Percentiles rank a stretch among this genome's conserved stretches.
phyloP scores from a whole-genome alignment of 1,140 invertebrate species.

The Drosophila micromelanica region DNA sequence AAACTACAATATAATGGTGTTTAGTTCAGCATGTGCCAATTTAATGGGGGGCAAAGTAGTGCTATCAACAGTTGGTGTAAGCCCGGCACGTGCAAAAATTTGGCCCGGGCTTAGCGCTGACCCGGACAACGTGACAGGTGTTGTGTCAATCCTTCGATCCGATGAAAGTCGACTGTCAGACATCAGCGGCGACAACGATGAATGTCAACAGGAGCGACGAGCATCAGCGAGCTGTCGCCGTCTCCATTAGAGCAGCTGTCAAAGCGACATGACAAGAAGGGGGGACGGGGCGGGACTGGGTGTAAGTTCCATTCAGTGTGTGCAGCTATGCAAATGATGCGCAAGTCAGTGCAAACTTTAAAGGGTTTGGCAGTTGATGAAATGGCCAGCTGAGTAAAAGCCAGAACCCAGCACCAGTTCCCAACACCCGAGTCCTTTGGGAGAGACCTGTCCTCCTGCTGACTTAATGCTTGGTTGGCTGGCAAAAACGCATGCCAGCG shows the following conservation, averaged over 20 bases:
- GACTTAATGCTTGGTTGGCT: conserved; percentile 39
- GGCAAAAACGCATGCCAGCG: conserved; percentile 48
- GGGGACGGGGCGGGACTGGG: background rate
- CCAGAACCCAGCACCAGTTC: conserved; percentile 2
- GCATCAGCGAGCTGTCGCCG: conserved; percentile 32
- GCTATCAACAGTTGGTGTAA: conserved; percentile 26
- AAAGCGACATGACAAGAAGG: conserved; percentile 17
- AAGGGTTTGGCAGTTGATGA: conserved; percentile 24
- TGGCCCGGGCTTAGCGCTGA: conserved; percentile 37
- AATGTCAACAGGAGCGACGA: conserved; percentile 53
- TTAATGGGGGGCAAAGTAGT: conserved; percentile 18
- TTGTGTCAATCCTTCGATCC: conserved; percentile 53
- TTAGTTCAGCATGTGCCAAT: conserved; percentile 22
- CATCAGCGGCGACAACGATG: conserved; percentile 23
- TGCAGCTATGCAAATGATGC: conserved; percentile 41
- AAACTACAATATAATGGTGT: conserved; percentile 14
- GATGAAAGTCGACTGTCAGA: conserved; percentile 30
- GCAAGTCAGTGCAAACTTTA: conserved; percentile 30
- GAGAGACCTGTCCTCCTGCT: conserved; percentile 20
- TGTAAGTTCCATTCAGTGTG: conserved; percentile 2
- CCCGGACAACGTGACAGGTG: conserved; percentile 53
- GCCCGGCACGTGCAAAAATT: conserved; percentile 48
- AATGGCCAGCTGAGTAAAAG: conserved; percentile 15
- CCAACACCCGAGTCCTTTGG: too few relatives aligned
- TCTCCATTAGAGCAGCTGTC: conserved; percentile 44